These are phyloP conservation scores for Melipona beecheii DNA, from an alignment of 2,888 invertebrate species.

Conservation along the genomic window DNA sequence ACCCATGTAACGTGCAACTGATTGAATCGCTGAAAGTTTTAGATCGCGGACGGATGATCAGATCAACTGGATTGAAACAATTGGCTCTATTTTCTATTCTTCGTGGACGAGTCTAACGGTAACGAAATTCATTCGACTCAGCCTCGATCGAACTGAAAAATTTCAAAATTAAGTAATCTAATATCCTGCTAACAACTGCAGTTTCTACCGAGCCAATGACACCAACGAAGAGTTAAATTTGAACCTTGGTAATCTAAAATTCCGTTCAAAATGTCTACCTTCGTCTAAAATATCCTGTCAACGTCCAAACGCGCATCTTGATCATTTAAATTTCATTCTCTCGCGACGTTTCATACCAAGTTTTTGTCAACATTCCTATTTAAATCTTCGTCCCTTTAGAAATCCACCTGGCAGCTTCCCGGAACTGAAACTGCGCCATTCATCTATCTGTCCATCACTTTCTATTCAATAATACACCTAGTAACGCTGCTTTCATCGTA, in stretches of 20 bases:
- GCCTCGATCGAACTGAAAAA: too few relatives aligned
- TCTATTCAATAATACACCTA: background rate
- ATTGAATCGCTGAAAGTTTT: background rate
- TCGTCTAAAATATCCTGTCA: background rate
- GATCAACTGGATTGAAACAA: too few relatives aligned
- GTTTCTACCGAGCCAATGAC: too few relatives aligned
- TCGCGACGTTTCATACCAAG: background rate
- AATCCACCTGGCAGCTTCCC: background rate
- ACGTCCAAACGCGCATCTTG: background rate
- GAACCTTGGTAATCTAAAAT: background rate
- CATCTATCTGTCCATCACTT: background rate
- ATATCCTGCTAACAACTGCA: too few relatives aligned
- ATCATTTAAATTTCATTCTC: background rate
- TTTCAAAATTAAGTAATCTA: too few relatives aligned
- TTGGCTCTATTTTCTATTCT: too few relatives aligned
- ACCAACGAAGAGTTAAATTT: too few relatives aligned
- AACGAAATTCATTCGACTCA: too few relatives aligned
- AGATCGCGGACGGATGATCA: background rate
- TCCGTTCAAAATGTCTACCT: background rate
- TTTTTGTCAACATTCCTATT: background rate
- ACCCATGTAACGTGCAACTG: too few relatives aligned
- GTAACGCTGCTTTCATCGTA: background rate
- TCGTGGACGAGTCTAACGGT: too few relatives aligned
- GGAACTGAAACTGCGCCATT: background rate
- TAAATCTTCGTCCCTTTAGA: background rate